Conservation (phyloP, 2,113 vertebrate genomes). For the Dipodomys stephensi region DNA sequence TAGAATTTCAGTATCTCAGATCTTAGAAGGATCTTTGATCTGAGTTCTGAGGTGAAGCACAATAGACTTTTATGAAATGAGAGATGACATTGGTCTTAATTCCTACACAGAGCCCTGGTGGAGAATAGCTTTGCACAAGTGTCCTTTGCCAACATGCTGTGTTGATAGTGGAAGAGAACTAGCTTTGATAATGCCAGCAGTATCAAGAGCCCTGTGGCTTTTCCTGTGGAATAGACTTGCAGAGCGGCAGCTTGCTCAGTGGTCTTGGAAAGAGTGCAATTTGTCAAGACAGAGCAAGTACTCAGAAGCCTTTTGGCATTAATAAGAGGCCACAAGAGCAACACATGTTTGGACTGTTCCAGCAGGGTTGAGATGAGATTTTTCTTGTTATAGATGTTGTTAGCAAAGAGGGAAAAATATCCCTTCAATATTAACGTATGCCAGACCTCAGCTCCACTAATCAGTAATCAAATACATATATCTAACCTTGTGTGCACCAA, state of each 20-base stretch:
- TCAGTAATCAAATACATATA: neutral
- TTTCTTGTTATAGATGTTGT: neutral
- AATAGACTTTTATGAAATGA: constrained; percentile 1
- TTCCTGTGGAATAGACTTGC: neutral
- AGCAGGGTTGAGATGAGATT: neutral
- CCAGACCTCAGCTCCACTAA: neutral
- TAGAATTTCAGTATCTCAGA: neutral
- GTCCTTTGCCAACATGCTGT: neutral
- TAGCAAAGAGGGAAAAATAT: neutral
- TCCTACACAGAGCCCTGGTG: neutral
- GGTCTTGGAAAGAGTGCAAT: neutral
- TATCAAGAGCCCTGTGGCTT: neutral
- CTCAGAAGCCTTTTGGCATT: neutral
- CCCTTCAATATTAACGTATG: neutral
- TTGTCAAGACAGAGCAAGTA: neutral
- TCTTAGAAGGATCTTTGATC: neutral
- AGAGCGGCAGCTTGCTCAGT: neutral
- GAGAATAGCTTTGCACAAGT: neutral
- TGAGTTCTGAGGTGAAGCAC: neutral
- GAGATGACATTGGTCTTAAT: neutral
- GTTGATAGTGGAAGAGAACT: neutral
- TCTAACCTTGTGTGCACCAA: neutral
- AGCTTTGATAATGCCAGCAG: neutral
- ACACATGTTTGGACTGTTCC: neutral
- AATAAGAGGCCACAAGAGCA: neutral